Evolutionary conservation across 1,140 invertebrate species (phyloP).

Genomic region (Agrilus planipennis): DNA sequence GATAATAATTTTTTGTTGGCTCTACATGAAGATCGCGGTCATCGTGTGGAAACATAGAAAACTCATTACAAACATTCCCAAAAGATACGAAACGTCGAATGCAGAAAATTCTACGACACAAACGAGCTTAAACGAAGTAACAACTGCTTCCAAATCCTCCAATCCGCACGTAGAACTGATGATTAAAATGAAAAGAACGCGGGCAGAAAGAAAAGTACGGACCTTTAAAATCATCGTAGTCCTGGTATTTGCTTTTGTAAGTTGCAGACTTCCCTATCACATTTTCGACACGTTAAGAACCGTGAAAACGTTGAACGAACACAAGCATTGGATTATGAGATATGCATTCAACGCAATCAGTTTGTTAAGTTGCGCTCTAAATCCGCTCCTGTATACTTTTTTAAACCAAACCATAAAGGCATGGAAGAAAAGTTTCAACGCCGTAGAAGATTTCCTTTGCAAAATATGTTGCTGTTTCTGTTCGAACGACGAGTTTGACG

Average conservation of each 20-base stretch:
- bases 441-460: slow-evolving; percentile 16
- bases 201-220: slow-evolving; percentile 36
- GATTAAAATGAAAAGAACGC: slow-evolving; percentile 14
- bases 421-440: slow-evolving; percentile 5
- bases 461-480: slow-evolving; percentile 27
- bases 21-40: slow-evolving; percentile 40
- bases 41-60: slow-evolving; percentile 36
- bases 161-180: too few relatives aligned
- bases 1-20: slow-evolving; percentile 37
- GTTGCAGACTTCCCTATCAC: slow-evolving; percentile 41
- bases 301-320: slow-evolving; percentile 23
- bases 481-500: slow-evolving; percentile 26
- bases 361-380: slow-evolving; percentile 38
- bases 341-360: slow-evolving; percentile 36
- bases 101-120: slow-evolving; percentile 11
- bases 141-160: slow-evolving; percentile 8
- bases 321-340: slow-evolving; percentile 34
- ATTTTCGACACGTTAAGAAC: slow-evolving; percentile 37
- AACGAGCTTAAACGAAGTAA: slow-evolving; percentile 1
- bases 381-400: slow-evolving; percentile 46
- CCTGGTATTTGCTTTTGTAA: slow-evolving; percentile 39
- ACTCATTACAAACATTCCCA: slow-evolving; percentile 14
- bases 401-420: slow-evolving; percentile 36
- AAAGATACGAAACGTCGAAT: slow-evolving; percentile 10
- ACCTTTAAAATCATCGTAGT: slow-evolving; percentile 42